Conservation (phyloP, 1,140 invertebrate genomes). For the Tenebrio molitor region DNA sequence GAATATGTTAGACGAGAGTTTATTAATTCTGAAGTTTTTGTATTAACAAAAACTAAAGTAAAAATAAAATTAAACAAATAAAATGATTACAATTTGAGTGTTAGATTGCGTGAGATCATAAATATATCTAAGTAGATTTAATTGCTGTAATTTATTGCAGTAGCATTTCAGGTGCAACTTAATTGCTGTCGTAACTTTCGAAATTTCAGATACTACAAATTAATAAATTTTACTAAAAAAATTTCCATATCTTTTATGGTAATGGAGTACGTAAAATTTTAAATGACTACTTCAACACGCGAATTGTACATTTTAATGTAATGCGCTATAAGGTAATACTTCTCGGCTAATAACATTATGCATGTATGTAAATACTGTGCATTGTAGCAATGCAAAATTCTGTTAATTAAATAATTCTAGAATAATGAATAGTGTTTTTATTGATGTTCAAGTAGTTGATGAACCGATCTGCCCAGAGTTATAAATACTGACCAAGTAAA, state of each 20-base stretch:
- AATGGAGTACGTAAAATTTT: constrained; percentile 8
- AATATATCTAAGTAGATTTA: constrained; percentile 35
- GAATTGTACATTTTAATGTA: constrained; percentile 16
- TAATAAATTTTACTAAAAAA: constrained; percentile 28
- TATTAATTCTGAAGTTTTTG: no score
- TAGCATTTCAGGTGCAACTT: constrained; percentile 29
- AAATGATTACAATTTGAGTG: constrained; percentile 16
- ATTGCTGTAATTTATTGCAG: constrained; percentile 36
- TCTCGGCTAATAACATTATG: constrained; percentile 1
- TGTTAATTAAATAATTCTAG: no score
- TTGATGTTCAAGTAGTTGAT: not conserved
- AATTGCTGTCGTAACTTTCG: constrained; percentile 29
- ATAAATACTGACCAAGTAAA: not conserved
- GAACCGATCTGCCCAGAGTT: no score
- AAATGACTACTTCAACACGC: constrained; percentile 16
- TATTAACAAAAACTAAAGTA: no score
- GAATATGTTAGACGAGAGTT: no score
- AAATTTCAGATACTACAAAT: constrained; percentile 38
- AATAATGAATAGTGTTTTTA: not conserved
- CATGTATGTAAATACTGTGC: not conserved
- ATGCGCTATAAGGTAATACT: constrained; percentile 1
- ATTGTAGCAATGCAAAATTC: no score
- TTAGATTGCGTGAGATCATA: constrained; percentile 31
- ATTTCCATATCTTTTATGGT: constrained; percentile 26
- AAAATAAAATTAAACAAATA: no score